Conservation (phyloP, 2,797 vertebrate species). For the Momotus momota region DNA sequence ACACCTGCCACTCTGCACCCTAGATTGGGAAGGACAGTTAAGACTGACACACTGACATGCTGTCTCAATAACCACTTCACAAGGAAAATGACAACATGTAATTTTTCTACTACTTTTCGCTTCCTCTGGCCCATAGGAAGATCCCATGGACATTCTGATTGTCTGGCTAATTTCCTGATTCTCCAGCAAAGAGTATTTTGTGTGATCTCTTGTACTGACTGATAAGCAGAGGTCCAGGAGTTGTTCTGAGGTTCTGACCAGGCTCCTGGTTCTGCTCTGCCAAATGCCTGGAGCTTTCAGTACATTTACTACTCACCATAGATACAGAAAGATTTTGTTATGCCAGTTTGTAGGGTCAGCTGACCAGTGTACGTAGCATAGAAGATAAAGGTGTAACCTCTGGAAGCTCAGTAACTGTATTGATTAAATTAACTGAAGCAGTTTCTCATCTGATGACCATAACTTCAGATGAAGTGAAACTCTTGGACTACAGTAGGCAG, state of each 20-base stretch:
- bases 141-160: neutral
- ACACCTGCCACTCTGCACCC: neutral
- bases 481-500: neutral
- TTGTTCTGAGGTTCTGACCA: neutral
- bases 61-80: conserved; percentile 11
- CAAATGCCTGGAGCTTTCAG: neutral
- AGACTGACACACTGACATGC: neutral
- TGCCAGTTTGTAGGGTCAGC: neutral
- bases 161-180: neutral
- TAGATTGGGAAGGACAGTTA: neutral
- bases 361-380: neutral
- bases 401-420: neutral
- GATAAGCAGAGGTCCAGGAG: neutral
- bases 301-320: neutral
- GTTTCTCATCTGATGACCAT: neutral
- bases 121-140: neutral
- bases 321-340: neutral
- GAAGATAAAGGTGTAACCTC: neutral
- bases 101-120: neutral
- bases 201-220: neutral
- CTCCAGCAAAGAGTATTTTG: neutral
- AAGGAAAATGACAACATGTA: neutral
- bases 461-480: neutral
- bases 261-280: neutral
- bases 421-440: neutral